Percentiles rank a stretch among this genome's conserved stretches.
These are phyloP conservation scores for Vireo griseus DNA, from an alignment of 2,797 vertebrate genomes.

Conservation along the genomic window DNA sequence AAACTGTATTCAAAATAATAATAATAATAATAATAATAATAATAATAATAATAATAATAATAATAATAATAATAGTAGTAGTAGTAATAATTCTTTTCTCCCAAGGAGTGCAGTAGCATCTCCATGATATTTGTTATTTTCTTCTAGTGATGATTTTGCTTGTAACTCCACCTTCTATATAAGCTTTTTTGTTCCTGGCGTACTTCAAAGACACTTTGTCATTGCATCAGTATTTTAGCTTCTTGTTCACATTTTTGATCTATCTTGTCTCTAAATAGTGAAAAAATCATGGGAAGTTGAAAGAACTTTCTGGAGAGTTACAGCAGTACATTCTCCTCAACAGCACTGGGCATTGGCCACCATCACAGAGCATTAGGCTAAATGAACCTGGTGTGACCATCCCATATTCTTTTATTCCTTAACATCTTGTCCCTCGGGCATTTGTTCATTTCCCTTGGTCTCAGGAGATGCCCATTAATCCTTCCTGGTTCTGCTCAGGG, in stretches of 20 bases:
- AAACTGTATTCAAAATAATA: neutral
- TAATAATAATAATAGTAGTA: neutral
- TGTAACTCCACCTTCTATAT: neutral
- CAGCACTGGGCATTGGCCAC: too few relatives aligned
- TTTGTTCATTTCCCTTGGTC: neutral
- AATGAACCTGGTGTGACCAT: neutral
- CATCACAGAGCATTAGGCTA: neutral
- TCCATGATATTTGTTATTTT: neutral
- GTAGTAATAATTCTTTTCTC: neutral
- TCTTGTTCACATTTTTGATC: neutral
- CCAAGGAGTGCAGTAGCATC: neutral
- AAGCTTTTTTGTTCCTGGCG: neutral
- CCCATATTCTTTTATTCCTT: neutral
- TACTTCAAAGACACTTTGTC: neutral
- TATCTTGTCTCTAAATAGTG: neutral
- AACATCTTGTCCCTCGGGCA: neutral
- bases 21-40: neutral
- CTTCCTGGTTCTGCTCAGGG: neutral
- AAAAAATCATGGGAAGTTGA: neutral
- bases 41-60: neutral
- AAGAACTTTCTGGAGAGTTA: neutral
- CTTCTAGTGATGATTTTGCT: neutral
- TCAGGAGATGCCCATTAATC: neutral
- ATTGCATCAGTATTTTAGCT: neutral
- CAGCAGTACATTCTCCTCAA: rapidly evolving